A percentile compares a stretch with the other conserved stretches of the same genome.
phyloP scores from a whole-genome alignment of 1,140 invertebrate genomes.

The Drosophila busckii region DNA sequence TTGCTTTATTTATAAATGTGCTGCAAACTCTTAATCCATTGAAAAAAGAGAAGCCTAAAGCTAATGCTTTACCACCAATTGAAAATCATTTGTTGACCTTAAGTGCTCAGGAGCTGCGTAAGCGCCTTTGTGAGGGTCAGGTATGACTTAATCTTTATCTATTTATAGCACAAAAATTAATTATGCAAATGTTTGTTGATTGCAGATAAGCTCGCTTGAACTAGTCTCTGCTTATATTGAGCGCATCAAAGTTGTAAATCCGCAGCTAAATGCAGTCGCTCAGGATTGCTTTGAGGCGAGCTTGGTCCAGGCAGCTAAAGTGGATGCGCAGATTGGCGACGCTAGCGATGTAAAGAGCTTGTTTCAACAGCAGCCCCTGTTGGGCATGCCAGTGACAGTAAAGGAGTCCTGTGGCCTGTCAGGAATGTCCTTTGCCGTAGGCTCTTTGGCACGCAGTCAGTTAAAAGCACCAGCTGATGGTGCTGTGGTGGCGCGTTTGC shows the following conservation, averaged over 20 bases:
- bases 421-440: slow-evolving; percentile 84
- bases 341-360: slow-evolving; percentile 68
- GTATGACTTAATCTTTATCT: slow-evolving; percentile 27
- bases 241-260: slow-evolving; percentile 86
- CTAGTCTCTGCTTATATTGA: slow-evolving; percentile 84
- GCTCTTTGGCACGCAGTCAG: slow-evolving; percentile 81
- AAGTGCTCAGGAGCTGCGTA: slow-evolving; percentile 42
- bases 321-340: slow-evolving; percentile 79
- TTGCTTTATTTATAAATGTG: slow-evolving; percentile 18
- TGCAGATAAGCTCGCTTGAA: slow-evolving; percentile 82
- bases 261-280: slow-evolving; percentile 86
- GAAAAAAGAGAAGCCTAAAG: neutral
- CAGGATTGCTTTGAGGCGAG: slow-evolving; percentile 85
- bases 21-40: slow-evolving; percentile 6
- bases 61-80: slow-evolving; percentile 26
- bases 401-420: slow-evolving; percentile 86
- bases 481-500: slow-evolving; percentile 81
- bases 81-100: slow-evolving; percentile 32
- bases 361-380: slow-evolving; percentile 81
- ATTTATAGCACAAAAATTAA: neutral
- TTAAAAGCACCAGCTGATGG: slow-evolving; percentile 83
- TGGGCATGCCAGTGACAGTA: slow-evolving; percentile 87
- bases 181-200: neutral
- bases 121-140: slow-evolving; percentile 28
- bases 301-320: slow-evolving; percentile 82